Evolutionary conservation across 1,140 invertebrate species (phyloP).

Genomic region (Brachionus plicatilis): DNA sequence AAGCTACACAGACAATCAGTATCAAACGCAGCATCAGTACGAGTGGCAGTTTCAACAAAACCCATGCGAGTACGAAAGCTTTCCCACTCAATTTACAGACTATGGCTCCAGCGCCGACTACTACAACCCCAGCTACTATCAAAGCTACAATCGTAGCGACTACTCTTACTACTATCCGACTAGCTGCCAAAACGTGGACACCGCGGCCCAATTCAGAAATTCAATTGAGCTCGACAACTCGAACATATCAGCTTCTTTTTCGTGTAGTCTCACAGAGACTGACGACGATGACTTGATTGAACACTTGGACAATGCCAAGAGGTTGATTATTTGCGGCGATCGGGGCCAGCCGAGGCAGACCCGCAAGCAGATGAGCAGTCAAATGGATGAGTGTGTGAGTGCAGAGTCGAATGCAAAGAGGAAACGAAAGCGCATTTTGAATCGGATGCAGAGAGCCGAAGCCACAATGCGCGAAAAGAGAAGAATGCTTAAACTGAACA

Average conservation of each 20-base stretch:
- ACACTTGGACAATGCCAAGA: background rate
- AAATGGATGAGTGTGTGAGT: background rate
- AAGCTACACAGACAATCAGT: background rate
- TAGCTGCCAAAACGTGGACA: background rate
- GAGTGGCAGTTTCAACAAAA: background rate
- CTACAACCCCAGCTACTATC: background rate
- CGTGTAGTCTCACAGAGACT: background rate
- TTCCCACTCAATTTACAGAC: background rate
- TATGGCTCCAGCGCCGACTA: background rate
- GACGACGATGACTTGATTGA: background rate
- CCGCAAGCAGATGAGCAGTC: background rate
- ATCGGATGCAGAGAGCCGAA: slow-evolving; percentile 27
- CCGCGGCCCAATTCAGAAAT: background rate
- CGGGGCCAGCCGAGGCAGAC: background rate
- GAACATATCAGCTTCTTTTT: background rate
- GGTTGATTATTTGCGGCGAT: background rate
- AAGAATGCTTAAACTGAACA: slow-evolving; percentile 40
- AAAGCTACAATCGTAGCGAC: background rate
- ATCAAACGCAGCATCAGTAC: background rate
- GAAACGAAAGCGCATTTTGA: slow-evolving; percentile 37
- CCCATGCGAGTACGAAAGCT: background rate
- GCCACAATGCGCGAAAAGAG: slow-evolving; percentile 39
- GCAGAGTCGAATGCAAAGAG: background rate
- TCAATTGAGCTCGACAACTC: background rate
- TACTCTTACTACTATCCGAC: background rate